These are phyloP conservation scores for Rhamnusium bicolor DNA, from an alignment of 2,888 invertebrate genomes.

Conservation along the genomic window DNA sequence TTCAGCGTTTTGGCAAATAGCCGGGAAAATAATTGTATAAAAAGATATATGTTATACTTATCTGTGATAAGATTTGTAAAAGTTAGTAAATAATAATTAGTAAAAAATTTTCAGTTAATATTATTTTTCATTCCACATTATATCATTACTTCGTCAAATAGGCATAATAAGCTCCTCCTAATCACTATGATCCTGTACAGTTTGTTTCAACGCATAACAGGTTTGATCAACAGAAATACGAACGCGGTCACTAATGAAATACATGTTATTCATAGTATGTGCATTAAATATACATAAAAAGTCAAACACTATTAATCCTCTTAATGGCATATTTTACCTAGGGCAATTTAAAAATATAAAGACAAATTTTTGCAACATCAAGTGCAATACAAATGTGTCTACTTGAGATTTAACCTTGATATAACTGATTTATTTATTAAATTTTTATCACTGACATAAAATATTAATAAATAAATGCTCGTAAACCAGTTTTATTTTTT, in stretches of 20 bases:
- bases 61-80: too few relatives aligned
- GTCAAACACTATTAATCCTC: constrained; percentile 6
- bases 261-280: constrained; percentile 7
- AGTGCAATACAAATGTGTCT: neutral
- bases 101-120: too few relatives aligned
- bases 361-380: neutral
- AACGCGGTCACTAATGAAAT: neutral
- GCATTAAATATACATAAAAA: constrained; percentile 1
- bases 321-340: neutral
- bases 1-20: too few relatives aligned
- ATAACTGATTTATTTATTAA: neutral
- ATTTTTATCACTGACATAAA: neutral
- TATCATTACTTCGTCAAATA: neutral
- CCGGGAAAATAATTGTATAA: too few relatives aligned
- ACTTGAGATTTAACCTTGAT: constrained; percentile 4
- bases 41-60: too few relatives aligned
- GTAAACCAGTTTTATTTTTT: neutral
- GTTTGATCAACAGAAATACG: neutral
- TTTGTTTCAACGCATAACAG: neutral
- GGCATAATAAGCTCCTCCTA: neutral
- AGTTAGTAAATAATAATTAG: too few relatives aligned
- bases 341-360: neutral
- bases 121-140: too few relatives aligned
- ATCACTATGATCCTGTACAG: neutral
- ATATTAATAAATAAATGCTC: neutral